Base-by-base conservation (phyloP, 2,113 vertebrate genomes). In the Scolopax mira region DNA sequence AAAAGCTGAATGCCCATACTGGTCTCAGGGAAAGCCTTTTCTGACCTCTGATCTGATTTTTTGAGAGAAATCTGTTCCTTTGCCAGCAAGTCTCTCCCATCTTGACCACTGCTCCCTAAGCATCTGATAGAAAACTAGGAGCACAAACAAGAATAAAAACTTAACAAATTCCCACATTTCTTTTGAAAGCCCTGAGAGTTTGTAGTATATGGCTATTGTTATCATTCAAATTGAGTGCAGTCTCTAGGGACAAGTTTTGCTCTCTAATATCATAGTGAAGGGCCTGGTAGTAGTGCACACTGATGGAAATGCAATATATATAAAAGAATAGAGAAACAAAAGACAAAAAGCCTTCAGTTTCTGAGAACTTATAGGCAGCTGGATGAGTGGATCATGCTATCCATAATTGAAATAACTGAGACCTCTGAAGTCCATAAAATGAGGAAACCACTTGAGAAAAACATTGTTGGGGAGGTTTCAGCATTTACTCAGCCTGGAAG, bases 401-500 rank as follows among this genome's bases (percentile, higher is more conserved):
- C 52, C 0, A 0, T 78, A 80, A 86, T 5, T 73, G 88, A 90
- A 90, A 83, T 78, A 88, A 73, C 85, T 33, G 42, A 67, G 83
- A 75, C 65, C 27, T 94, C 72, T 88, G 54, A 92, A 88, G 73
- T 85, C 69, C 44, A 39, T 61, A 87, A 93, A 95, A 93, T 69
- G 61, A 89, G 13, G 69, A 93, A 93, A 58, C 27, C 65, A 60
- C 77, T 93, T 79, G 73, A 95, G 86, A 92, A 77, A 22, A 84
- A 15, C 54, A 7, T 25, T 67, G 57, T 28, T 82, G 48, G 62
- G 84, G 54, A 79, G 66, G 23, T 13, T 89, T 79, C 37, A 77
- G 80, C 57, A 30, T 57, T 89, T 37, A 19, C 27, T 75, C 37
- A 10, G 22, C 28, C 58, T 61, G n/a, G 17, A 62, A 44, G 87